A percentile compares a stretch with the other conserved stretches of the same genome.
Conservation (phyloP, 2,113 vertebrate species). For the Polyodon spathula region DNA sequence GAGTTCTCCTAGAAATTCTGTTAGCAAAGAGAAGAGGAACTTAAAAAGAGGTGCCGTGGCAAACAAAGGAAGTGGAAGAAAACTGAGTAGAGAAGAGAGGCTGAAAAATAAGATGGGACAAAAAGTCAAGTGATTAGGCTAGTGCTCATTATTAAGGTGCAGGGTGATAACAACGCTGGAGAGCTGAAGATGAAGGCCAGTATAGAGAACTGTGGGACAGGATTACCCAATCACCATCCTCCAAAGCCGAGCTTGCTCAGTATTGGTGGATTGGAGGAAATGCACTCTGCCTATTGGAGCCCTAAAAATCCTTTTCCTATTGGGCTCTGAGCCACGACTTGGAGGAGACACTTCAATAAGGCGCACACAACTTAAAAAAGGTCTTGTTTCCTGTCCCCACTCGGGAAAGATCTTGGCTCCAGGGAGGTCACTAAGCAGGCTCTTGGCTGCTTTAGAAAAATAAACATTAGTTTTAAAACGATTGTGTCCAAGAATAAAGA, state of each 20-base stretch:
- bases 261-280: not conserved
- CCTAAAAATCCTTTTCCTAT: not conserved
- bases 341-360: slow-evolving; percentile 9
- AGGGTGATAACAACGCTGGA: too few species aligned
- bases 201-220: too few species aligned
- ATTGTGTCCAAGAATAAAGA: slow-evolving; percentile 54
- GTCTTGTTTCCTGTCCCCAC: slow-evolving; percentile 59
- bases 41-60: not conserved
- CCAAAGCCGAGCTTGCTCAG: not conserved
- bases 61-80: not conserved
- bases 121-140: not conserved
- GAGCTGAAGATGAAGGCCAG: too few species aligned
- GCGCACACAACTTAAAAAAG: slow-evolving; percentile 66
- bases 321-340: not conserved
- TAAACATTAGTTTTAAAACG: slow-evolving; percentile 62
- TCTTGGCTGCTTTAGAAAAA: slow-evolving; percentile 65
- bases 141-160: not conserved
- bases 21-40: not conserved
- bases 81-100: not conserved
- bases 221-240: too few species aligned
- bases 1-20: not conserved
- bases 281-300: not conserved
- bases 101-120: not conserved
- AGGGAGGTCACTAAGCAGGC: slow-evolving; percentile 53
- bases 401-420: slow-evolving; percentile 62